Percentiles rank a stretch among this genome's conserved stretches.
Evolutionary conservation across 2,888 invertebrate species (phyloP).

Genomic region (Syrphus vitripennis): DNA sequence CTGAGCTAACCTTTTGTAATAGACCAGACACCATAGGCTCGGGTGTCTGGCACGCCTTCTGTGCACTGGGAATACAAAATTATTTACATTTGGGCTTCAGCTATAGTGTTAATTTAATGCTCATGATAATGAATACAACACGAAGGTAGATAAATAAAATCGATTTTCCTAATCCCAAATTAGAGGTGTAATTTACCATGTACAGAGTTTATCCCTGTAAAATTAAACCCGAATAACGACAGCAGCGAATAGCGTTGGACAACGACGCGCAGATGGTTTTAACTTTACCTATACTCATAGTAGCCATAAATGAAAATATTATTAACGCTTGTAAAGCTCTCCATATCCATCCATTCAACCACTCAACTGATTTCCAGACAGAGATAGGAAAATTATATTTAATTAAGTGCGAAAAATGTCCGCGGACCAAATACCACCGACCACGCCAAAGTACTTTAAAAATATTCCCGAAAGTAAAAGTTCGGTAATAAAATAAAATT

Average conservation of each 20-base stretch:
- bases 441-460: slow-evolving; percentile 65
- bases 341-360: slow-evolving; percentile 33
- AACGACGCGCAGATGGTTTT: background rate
- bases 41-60: background rate
- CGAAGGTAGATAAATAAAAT: slow-evolving; percentile 33
- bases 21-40: background rate
- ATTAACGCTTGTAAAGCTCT: slow-evolving; percentile 40
- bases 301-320: slow-evolving; percentile 24
- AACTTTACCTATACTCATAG: slow-evolving; percentile 6
- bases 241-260: background rate
- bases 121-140: slow-evolving; percentile 16
- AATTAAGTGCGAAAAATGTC: slow-evolving; percentile 63
- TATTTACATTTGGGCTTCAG: background rate
- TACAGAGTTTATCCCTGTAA: background rate
- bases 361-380: slow-evolving; percentile 24
- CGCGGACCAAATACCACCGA: slow-evolving; percentile 60
- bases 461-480: slow-evolving; percentile 60
- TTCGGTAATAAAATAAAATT: slow-evolving; percentile 69
- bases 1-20: background rate
- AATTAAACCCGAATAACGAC: background rate
- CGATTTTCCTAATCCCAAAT: slow-evolving; percentile 32
- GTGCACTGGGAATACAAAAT: background rate
- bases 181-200: slow-evolving; percentile 32
- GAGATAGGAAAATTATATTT: slow-evolving; percentile 44
- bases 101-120: slow-evolving; percentile 4